phyloP scores from a whole-genome alignment of 1,140 invertebrate genomes.

The Cydia amplana region DNA sequence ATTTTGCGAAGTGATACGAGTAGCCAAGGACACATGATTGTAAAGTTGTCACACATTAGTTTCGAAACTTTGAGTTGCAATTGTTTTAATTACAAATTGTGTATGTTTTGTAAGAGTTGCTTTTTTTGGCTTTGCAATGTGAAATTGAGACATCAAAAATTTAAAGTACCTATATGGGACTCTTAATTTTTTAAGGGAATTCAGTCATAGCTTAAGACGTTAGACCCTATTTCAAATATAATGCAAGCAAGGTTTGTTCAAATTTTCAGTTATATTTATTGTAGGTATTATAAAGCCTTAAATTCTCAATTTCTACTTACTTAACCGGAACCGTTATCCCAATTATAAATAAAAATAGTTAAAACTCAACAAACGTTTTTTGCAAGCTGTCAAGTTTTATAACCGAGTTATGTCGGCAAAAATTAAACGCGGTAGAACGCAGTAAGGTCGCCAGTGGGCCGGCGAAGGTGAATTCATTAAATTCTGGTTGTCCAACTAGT shows the following conservation, averaged over 20 bases:
- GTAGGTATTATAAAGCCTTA: no score
- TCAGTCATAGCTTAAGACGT: no score
- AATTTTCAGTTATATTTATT: no score
- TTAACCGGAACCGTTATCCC: neutral
- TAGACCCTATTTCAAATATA: no score
- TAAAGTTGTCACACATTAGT: neutral
- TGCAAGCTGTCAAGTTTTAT: constrained; percentile 5
- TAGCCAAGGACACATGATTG: constrained; percentile 7
- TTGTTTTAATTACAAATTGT: neutral
- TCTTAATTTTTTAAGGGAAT: no score
- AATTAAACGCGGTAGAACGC: constrained; percentile 11
- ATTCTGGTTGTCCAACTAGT: constrained; percentile 24
- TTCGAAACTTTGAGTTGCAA: neutral
- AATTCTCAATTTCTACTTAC: neutral
- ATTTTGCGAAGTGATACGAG: constrained; percentile 9
- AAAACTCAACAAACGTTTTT: neutral
- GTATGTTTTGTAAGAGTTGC: neutral
- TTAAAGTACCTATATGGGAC: neutral
- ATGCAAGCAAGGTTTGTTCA: no score
- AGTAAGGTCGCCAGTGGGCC: constrained; percentile 22
- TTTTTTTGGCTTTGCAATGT: neutral
- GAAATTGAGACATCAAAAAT: neutral
- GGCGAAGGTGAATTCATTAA: constrained; percentile 27
- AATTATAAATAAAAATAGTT: neutral
- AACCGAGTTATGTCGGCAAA: constrained; percentile 7